phyloP scores from a whole-genome alignment of 2,888 invertebrate species.

The Drosophila hamatofila region DNA sequence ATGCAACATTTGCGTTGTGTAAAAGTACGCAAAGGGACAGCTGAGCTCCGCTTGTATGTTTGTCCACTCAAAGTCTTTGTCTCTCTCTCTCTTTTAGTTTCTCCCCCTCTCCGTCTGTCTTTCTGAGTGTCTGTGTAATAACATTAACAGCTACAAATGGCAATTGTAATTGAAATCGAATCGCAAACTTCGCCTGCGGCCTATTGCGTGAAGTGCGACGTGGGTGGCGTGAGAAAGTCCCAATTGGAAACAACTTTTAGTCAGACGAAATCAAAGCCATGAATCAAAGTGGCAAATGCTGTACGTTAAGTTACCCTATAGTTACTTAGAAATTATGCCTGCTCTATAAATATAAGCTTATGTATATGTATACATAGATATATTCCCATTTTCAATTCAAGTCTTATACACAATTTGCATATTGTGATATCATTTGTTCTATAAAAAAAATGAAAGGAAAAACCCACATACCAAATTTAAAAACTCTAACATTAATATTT shows the following conservation, averaged over 20 bases:
- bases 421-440: neutral
- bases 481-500: neutral
- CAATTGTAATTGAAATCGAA: conserved; percentile 39
- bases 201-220: conserved; percentile 26
- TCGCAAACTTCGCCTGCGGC: conserved; percentile 16
- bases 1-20: conserved; percentile 60
- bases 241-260: conserved; percentile 7
- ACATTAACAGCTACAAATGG: conserved; percentile 53
- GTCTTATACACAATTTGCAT: conserved; percentile 10
- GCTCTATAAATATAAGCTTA: neutral
- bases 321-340: no score
- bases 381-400: conserved; percentile 4
- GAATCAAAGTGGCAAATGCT: neutral
- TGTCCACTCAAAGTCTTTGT: neutral
- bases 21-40: conserved; percentile 43
- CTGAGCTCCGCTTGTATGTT: neutral
- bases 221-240: conserved; percentile 71
- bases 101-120: neutral
- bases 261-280: neutral
- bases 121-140: conserved; percentile 23
- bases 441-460: neutral
- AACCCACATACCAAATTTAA: neutral
- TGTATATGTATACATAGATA: neutral
- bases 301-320: neutral
- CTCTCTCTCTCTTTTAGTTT: neutral